Conservation (phyloP, 2,113 vertebrate species). For the Rhineura floridana region DNA sequence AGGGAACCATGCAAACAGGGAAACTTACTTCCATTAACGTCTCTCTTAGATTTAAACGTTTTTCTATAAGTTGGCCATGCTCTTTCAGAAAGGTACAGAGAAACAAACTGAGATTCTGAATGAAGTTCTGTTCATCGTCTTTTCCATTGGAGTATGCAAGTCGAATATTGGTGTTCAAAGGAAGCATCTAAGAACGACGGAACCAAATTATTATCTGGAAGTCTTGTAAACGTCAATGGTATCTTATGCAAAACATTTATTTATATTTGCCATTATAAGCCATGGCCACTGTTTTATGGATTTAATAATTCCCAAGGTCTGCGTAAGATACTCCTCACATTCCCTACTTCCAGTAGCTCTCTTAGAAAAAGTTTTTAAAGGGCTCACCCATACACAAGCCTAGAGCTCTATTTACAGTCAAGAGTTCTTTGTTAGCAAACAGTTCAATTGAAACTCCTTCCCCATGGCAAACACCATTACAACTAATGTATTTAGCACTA, state of each 20-base stretch:
- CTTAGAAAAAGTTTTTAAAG: not conserved
- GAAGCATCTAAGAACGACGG: constrained; percentile 88
- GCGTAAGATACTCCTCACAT: not conserved
- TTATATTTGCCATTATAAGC: not conserved
- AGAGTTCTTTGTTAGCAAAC: not conserved
- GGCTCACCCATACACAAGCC: not conserved
- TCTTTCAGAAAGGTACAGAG: constrained; percentile 99
- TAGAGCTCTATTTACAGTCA: not conserved
- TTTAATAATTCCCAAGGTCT: not conserved
- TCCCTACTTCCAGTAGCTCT: not conserved
- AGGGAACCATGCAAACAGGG: not conserved
- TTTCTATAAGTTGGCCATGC: constrained; percentile 96
- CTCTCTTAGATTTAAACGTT: constrained; percentile 93
- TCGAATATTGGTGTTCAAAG: constrained; percentile 97
- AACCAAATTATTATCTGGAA: not conserved
- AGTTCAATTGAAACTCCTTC: not conserved
- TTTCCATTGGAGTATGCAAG: constrained; percentile 97
- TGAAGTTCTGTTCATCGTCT: constrained; percentile 99
- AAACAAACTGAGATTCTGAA: constrained; percentile 98
- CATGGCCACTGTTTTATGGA: not conserved
- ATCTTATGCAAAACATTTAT: not conserved
- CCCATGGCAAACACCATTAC: not conserved
- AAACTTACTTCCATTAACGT: constrained; percentile 93
- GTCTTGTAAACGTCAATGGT: not conserved
- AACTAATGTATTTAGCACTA: not conserved